phyloP scores from a whole-genome alignment of 2,888 invertebrate species.

The Rutpela maculata region DNA sequence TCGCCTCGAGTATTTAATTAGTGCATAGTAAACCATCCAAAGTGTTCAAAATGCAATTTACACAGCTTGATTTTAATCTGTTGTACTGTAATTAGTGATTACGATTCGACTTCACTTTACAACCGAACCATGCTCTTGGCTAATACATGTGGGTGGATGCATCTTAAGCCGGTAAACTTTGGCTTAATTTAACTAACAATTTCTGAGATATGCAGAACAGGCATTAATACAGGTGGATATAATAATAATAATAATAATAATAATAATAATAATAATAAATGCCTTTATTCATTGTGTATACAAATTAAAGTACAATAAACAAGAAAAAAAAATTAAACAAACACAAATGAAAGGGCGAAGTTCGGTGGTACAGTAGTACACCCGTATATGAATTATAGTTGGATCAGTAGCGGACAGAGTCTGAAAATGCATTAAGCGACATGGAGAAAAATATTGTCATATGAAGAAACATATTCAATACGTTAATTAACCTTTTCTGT shows the following conservation, averaged over 20 bases:
- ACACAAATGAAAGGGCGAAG: too few relatives aligned
- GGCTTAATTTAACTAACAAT: constrained; percentile 34
- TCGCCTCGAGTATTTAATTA: constrained; percentile 55
- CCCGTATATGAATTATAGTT: constrained; percentile 6
- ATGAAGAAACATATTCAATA: background rate
- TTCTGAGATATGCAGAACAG: constrained; percentile 10
- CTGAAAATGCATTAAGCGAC: background rate
- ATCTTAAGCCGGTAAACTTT: constrained; percentile 34
- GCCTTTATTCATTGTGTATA: too few relatives aligned
- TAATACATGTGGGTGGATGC: constrained; percentile 48
- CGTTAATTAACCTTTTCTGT: too few relatives aligned
- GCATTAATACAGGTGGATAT: constrained; percentile 17
- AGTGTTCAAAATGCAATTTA: constrained; percentile 61
- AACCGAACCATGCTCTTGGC: constrained; percentile 40
- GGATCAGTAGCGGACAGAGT: background rate
- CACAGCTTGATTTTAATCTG: constrained; percentile 58
- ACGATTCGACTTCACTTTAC: constrained; percentile 50
- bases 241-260: too few relatives aligned
- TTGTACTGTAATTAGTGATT: constrained; percentile 59
- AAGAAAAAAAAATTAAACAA: too few relatives aligned
- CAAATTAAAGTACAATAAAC: too few relatives aligned
- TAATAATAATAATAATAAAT: too few relatives aligned
- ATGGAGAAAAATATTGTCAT: background rate
- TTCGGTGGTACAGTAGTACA: too few relatives aligned
- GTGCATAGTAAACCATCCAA: constrained; percentile 53